These are phyloP conservation scores for Sebastes fasciatus DNA, from an alignment of 2,113 vertebrate species.

Conservation along the genomic window DNA sequence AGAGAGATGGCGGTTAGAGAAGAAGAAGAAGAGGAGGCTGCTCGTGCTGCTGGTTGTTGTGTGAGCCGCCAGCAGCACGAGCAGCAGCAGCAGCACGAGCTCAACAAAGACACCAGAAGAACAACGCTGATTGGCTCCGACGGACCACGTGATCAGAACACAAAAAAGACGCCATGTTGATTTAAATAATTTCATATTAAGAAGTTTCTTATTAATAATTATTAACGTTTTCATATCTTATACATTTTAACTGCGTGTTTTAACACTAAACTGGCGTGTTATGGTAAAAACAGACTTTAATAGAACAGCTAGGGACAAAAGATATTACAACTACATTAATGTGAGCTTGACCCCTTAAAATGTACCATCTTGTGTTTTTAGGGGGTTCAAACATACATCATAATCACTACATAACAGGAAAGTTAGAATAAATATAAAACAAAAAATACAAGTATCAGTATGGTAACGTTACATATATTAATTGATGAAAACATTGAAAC, in stretches of 20 bases:
- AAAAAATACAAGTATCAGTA: too few species aligned
- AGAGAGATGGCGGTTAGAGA: constrained; percentile 36
- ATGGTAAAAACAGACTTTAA: background rate
- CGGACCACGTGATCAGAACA: constrained; percentile 33
- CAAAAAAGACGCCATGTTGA: background rate
- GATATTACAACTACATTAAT: too few species aligned
- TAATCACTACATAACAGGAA: too few species aligned
- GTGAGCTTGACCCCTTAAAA: too few species aligned
- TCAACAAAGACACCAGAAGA: constrained; percentile 76
- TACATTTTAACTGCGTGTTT: background rate
- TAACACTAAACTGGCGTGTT: background rate
- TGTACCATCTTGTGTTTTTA: too few species aligned
- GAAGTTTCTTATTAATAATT: background rate
- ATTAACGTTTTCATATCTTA: background rate
- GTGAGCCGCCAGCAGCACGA: constrained; percentile 21
- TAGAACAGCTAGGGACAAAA: too few species aligned
- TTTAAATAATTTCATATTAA: background rate
- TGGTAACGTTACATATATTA: too few species aligned
- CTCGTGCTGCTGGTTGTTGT: constrained; percentile 3
- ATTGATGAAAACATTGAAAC: too few species aligned
- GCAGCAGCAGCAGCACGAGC: constrained; percentile 41
- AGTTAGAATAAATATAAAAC: too few species aligned
- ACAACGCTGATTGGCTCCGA: constrained; percentile 51
- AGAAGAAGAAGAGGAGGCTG: background rate
- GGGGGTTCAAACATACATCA: too few species aligned